Evolutionary conservation across 64 coral and sea anemone species (phyloP), one percentile per base, ranked within the genome.

Genomic region (Pachyseris speciosa): DNA sequence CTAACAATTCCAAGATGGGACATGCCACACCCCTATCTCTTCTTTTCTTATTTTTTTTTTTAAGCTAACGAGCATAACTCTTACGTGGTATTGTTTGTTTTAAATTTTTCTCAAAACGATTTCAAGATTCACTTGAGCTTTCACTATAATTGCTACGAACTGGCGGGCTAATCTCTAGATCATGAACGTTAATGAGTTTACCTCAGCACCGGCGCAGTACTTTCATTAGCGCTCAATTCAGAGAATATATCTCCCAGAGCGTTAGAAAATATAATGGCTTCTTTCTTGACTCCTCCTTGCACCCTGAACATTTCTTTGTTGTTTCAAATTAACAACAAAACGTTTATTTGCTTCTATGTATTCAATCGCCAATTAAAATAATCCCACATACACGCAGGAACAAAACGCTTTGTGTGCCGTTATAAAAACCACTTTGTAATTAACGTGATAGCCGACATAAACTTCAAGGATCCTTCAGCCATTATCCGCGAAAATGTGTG

Each of bases 331-430:
- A 37, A 63, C 77, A 61, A 16, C 77, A 81, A 0, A 58, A 11
- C 53, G 51, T 61, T 81, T 81, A 25, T 61, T 81, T 81, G 77
- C 63, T 63, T 81, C 52, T 7, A 61, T 22, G 44, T 40, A 81
- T 81, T 81, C 52, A 61, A 39, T 81, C 51, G 20, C 77, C 77
- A 39, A 81, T 81, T 81, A 81, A 81, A 81, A 38, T 61, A 40
- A 81, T 81, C 77, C 20, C 10, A 4, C 11, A 3, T 26, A 61
- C 33, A 42, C 33, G 33, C 34, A 81, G 17, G 40, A 37, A 60
- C 34, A 81, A 61, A 59, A 25, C 52, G 32, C 77, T 61, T 81
- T 81, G 52, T 63, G 0, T 81, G 34, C 15, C 22, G 41, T 25
- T 34, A 33, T 61, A 2, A 61, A 38, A 58, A 37, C 2, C 42